Conservation (phyloP, 1,140 invertebrate genomes). For the Platyscapa corneri region DNA sequence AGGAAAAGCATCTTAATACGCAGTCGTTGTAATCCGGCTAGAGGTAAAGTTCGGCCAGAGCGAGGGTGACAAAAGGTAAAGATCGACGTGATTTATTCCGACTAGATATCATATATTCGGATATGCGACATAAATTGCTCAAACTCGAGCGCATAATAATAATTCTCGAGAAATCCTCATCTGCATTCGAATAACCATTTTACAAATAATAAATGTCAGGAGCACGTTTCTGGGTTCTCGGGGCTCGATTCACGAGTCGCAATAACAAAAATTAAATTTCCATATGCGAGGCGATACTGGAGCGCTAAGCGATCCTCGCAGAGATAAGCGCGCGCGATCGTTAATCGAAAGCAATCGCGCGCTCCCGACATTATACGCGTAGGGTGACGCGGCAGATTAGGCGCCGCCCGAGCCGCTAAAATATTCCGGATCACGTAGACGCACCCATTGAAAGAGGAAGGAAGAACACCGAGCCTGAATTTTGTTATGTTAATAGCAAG, state of each 20-base stretch:
- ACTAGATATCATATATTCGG: too few species aligned
- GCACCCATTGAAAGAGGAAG: neutral
- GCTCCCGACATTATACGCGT: conserved; percentile 2
- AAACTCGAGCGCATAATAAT: too few species aligned
- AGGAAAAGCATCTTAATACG: neutral
- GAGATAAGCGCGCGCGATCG: conserved; percentile 15
- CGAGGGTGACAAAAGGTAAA: too few species aligned
- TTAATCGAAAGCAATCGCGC: conserved; percentile 22
- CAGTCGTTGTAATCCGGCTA: too few species aligned
- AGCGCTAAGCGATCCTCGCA: neutral
- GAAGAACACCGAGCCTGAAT: conserved; percentile 11
- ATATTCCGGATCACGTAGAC: conserved; percentile 44
- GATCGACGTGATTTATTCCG: too few species aligned
- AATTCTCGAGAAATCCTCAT: too few species aligned
- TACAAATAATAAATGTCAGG: neutral
- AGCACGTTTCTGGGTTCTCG: neutral
- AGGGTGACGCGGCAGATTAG: conserved; percentile 6
- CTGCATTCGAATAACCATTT: too few species aligned
- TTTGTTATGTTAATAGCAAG: conserved; percentile 44
- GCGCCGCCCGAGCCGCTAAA: conserved; percentile 3
- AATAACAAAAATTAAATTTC: neutral
- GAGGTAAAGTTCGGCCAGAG: neutral
- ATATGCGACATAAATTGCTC: too few species aligned
- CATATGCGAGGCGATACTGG: neutral
- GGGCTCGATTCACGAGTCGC: neutral